These are phyloP conservation scores for Polypedilum pembai DNA, from an alignment of 1,140 invertebrate species.

Conservation along the genomic window DNA sequence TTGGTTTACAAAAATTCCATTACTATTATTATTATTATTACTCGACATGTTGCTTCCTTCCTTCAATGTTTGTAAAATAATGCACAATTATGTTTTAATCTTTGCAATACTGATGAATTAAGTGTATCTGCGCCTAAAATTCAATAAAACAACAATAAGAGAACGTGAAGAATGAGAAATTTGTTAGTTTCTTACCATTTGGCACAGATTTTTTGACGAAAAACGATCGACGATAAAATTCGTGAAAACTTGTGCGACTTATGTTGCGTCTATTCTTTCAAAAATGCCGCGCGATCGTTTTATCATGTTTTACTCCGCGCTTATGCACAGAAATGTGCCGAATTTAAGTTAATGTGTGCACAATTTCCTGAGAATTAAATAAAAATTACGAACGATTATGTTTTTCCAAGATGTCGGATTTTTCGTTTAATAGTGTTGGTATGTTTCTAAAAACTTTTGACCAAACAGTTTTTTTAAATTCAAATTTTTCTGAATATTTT, in stretches of 20 bases:
- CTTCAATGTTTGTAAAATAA: neutral
- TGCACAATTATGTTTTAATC: neutral
- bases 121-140: slow-evolving; percentile 6
- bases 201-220: neutral
- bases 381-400: neutral
- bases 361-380: neutral
- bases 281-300: no score
- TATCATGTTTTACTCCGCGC: no score
- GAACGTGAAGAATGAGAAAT: neutral
- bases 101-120: neutral
- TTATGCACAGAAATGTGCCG: no score
- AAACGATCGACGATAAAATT: neutral
- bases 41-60: slow-evolving; percentile 21
- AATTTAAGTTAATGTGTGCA: no score
- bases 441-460: neutral
- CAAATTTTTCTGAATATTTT: no score
- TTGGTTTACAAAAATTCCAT: slow-evolving; percentile 21
- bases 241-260: no score
- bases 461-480: no score
- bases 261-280: no score
- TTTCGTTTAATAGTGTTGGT: neutral
- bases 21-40: slow-evolving; percentile 27
- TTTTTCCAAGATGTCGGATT: neutral
- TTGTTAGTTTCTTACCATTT: slow-evolving; percentile 1
- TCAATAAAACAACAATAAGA: neutral